Percentiles rank a stretch among this genome's conserved stretches.
Evolutionary conservation across 2,888 invertebrate genomes (phyloP).

Genomic region (Drosophila niveifrons): DNA sequence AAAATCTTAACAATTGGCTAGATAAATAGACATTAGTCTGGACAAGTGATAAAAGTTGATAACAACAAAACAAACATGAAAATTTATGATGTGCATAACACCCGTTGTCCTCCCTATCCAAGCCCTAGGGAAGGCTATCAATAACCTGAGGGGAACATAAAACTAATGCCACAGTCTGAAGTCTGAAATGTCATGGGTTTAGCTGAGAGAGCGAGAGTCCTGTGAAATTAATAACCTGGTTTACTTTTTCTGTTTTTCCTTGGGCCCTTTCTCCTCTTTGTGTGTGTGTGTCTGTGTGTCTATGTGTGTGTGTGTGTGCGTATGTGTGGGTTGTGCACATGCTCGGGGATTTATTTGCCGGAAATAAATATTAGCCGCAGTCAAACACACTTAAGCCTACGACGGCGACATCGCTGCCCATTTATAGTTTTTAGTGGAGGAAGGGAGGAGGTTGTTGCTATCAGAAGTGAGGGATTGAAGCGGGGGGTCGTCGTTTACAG

Average conservation of each 20-base stretch:
- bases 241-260: conserved; percentile 52
- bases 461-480: conserved; percentile 16
- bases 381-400: conserved; percentile 79
- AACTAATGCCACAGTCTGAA: conserved; percentile 67
- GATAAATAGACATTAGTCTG: conserved; percentile 32
- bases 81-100: conserved; percentile 68
- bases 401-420: conserved; percentile 50
- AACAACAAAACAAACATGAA: conserved; percentile 65
- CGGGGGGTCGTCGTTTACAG: conserved; percentile 35
- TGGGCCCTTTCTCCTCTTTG: conserved; percentile 26
- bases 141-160: conserved; percentile 67
- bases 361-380: conserved; percentile 81
- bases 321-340: conserved; percentile 49
- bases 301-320: conserved; percentile 19
- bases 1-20: conserved; percentile 52
- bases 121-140: conserved; percentile 57
- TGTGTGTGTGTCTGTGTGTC: conserved; percentile 9
- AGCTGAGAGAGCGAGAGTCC: conserved; percentile 34
- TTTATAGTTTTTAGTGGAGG: conserved; percentile 55
- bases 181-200: conserved; percentile 42
- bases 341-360: conserved; percentile 78
- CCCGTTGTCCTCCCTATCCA: conserved; percentile 39
- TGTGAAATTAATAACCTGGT: conserved; percentile 80
- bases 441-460: not conserved
- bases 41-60: conserved; percentile 62